Conservation (phyloP, 1,140 invertebrate genomes). For the Bombus picipes region DNA sequence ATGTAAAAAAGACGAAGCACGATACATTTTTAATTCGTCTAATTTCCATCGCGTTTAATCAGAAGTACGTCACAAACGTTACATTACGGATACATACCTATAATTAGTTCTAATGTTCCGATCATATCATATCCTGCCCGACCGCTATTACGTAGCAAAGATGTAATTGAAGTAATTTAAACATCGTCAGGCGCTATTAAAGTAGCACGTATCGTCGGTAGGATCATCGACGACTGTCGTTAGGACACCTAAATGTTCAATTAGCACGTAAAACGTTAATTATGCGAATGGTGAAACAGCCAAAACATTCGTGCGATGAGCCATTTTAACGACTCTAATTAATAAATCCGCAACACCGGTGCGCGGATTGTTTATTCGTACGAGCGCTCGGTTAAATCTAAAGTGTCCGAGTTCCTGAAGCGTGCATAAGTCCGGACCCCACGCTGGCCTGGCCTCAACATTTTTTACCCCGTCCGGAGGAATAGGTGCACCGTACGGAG, state of each 20-base stretch:
- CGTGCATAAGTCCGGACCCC: conserved; percentile 72
- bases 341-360: conserved; percentile 43
- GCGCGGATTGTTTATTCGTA: conserved; percentile 65
- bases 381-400: conserved; percentile 54
- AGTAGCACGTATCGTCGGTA: background rate
- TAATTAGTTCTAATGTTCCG: background rate
- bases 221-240: background rate
- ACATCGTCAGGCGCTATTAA: conserved; percentile 5
- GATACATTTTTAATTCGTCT: background rate
- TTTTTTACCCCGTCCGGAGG: conserved; percentile 69
- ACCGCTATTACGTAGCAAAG: background rate
- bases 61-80: background rate
- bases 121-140: background rate
- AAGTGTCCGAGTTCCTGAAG: conserved; percentile 72
- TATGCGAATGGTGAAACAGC: background rate
- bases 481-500: conserved; percentile 68
- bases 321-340: conserved; percentile 30
- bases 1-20: background rate
- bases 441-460: conserved; percentile 73
- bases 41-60: background rate
- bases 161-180: conserved; percentile 20
- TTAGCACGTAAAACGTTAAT: conserved; percentile 39
- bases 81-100: too few relatives aligned
- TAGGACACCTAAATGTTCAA: conserved; percentile 3
- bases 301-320: background rate